A percentile compares a stretch with the other conserved stretches of the same genome.
These are phyloP conservation scores for Pluvianellus socialis DNA, from an alignment of 2,113 vertebrate genomes.

Conservation along the genomic window DNA sequence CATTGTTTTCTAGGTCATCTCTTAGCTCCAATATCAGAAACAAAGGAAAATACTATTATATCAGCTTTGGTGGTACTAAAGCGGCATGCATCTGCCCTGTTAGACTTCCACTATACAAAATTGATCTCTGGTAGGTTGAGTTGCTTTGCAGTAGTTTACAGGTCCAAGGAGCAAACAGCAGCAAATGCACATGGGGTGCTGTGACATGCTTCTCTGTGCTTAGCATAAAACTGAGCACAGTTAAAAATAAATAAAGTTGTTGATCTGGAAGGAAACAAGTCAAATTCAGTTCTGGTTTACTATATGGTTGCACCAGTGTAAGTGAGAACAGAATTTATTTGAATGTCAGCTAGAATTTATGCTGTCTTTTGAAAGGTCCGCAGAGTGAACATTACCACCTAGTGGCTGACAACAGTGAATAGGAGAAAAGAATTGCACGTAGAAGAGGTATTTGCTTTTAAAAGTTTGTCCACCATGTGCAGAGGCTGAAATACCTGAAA, in stretches of 20 bases:
- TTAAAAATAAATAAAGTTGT: background rate
- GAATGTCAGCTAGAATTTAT: background rate
- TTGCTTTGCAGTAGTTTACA: background rate
- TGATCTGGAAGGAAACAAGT: background rate
- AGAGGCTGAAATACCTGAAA: background rate
- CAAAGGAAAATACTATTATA: background rate
- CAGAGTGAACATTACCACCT: slow-evolving; percentile 55
- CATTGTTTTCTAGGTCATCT: background rate
- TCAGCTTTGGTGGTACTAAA: background rate
- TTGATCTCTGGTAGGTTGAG: background rate
- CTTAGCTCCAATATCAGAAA: background rate
- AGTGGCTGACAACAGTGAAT: background rate
- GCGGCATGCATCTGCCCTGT: background rate
- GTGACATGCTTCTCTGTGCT: background rate
- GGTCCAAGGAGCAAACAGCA: background rate
- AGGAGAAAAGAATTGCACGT: background rate
- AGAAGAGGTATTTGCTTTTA: background rate
- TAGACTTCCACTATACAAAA: background rate
- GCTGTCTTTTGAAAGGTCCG: background rate
- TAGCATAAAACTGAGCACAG: background rate
- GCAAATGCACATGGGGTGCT: background rate
- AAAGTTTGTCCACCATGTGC: background rate
- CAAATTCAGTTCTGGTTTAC: background rate
- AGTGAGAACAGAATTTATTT: background rate
- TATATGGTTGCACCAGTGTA: background rate